Percentiles rank a stretch among this genome's conserved stretches.
Conservation (phyloP, 2,113 vertebrate species). For the Sturnira hondurensis region DNA sequence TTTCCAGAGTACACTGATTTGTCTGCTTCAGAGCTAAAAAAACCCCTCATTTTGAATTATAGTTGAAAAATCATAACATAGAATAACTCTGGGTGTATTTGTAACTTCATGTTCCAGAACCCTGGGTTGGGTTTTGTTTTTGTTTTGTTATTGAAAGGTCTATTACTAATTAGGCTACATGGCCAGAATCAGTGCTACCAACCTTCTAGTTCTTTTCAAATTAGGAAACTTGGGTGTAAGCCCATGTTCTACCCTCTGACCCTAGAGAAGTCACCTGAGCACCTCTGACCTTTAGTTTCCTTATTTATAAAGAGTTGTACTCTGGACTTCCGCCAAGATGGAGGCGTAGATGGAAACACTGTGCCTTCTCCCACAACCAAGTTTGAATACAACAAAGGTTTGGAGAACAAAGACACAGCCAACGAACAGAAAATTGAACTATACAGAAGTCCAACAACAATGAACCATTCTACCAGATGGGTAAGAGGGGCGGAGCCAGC, state of each 20-base stretch:
- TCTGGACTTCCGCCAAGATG: too few species aligned
- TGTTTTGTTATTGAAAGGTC: not conserved
- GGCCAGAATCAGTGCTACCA: not conserved
- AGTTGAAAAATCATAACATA: not conserved
- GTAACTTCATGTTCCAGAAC: not conserved
- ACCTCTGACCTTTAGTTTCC: not conserved
- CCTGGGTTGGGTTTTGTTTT: not conserved
- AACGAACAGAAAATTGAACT: too few species aligned
- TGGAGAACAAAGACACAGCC: too few species aligned
- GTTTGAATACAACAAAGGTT: too few species aligned
- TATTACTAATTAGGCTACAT: not conserved
- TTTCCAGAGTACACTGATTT: not conserved
- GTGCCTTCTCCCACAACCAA: too few species aligned
- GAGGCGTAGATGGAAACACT: too few species aligned
- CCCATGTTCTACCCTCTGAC: not conserved
- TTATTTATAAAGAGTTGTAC: not conserved
- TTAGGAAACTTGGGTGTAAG: not conserved
- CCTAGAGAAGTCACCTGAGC: not conserved
- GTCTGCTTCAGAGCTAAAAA: not conserved
- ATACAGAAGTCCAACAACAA: too few species aligned
- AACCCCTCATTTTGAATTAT: not conserved
- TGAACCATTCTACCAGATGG: too few species aligned
- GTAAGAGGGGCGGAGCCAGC: too few species aligned
- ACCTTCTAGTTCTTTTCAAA: not conserved
- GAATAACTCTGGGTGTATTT: not conserved